Conservation (phyloP, 2,888 invertebrate species). For the Drosophila prostipennis region DNA sequence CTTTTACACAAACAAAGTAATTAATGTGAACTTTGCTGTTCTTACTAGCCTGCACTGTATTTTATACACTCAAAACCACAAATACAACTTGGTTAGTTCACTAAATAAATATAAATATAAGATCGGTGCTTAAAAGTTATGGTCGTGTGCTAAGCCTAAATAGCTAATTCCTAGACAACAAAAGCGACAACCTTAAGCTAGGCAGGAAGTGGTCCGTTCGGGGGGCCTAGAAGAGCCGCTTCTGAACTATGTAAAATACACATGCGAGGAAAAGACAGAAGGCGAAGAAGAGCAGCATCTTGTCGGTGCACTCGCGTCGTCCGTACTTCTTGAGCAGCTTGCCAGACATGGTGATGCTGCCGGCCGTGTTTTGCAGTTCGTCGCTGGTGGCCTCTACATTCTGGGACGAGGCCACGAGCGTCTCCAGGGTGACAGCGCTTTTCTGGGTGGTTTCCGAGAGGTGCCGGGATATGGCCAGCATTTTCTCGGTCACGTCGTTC, state of each 20-base stretch:
- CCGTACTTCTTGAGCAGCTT: slow-evolving; percentile 97
- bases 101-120: slow-evolving; percentile 52
- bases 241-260: slow-evolving; percentile 96
- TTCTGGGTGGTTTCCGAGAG: slow-evolving; percentile 94
- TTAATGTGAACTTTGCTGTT: neutral
- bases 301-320: slow-evolving; percentile 97
- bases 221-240: slow-evolving; percentile 89
- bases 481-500: slow-evolving; percentile 91
- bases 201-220: neutral
- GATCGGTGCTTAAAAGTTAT: slow-evolving; percentile 29
- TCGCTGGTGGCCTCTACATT: slow-evolving; percentile 90
- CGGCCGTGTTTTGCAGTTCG: slow-evolving; percentile 93
- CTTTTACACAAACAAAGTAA: neutral
- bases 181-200: slow-evolving; percentile 15
- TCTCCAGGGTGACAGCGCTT: slow-evolving; percentile 93
- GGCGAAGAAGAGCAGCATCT: slow-evolving; percentile 94
- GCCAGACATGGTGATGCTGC: slow-evolving; percentile 94
- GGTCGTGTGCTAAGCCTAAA: slow-evolving; percentile 40
- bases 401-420: slow-evolving; percentile 89
- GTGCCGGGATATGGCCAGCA: slow-evolving; percentile 93
- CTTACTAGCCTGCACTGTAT: slow-evolving; percentile 10
- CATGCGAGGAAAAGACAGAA: slow-evolving; percentile 95
- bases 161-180: slow-evolving; percentile 29
- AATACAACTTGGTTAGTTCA: slow-evolving; percentile 15
- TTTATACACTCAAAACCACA: slow-evolving; percentile 10